phyloP scores from a whole-genome alignment of 2,113 vertebrate genomes.

The Callospermophilus lateralis region DNA sequence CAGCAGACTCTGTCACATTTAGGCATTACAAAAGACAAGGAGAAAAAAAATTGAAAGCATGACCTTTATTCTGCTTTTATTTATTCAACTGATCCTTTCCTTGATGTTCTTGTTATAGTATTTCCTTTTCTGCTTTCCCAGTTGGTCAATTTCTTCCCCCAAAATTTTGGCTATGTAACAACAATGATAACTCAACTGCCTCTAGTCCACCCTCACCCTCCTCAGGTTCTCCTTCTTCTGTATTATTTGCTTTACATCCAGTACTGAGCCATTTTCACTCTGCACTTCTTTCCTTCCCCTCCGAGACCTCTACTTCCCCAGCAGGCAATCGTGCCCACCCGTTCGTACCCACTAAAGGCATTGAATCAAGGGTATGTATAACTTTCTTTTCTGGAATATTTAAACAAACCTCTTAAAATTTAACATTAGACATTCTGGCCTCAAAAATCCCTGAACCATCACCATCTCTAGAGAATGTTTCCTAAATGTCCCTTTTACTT shows the following conservation, averaged over 20 bases:
- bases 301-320: background rate
- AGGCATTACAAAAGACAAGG: background rate
- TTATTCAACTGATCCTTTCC: background rate
- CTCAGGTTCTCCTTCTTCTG: background rate
- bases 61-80: background rate
- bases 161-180: background rate
- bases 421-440: background rate
- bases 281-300: background rate
- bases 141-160: background rate
- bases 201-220: background rate
- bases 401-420: constrained; percentile 16
- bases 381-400: background rate
- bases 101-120: background rate
- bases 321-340: background rate
- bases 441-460: background rate
- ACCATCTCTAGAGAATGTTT: background rate
- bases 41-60: background rate
- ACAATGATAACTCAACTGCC: background rate
- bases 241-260: background rate
- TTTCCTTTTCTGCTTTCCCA: background rate
- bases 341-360: background rate
- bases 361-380: background rate
- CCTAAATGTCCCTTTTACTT: background rate
- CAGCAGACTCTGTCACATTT: background rate
- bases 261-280: background rate